Base-by-base conservation (phyloP, 2,797 vertebrate species). In the Falco cherrug region DNA sequence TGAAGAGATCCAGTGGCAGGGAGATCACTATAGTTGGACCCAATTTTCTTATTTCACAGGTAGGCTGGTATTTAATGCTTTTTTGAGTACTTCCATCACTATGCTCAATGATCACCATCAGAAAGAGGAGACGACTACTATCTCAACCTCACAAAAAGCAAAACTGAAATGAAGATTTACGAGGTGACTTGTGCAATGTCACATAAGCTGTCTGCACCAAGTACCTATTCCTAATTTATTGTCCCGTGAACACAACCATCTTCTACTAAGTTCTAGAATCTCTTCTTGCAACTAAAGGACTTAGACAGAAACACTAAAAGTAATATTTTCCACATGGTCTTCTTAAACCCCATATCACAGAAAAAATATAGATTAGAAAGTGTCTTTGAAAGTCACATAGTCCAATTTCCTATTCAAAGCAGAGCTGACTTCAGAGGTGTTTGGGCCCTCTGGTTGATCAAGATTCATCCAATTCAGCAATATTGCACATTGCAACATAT, bases 11-110 rank as follows among this genome's bases (percentile, higher is more conserved):
- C 17, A 31, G 19, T 19, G 3, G 5, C 26, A 65, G 19, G 5
- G 4, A 13, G 2, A 65, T 53, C 3, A 31, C 12, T 1, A 2
- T 17, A 28, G 51, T 76, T 85, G 31, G 47, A 37, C 3, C 0
- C 16, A 20, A 14, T 48, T 93, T 82, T 9, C 20, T 64, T 71
- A 33, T 75, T 79, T 79, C 33, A 48, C 12, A 61, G 37, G n/a
- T 20, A 56, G 9, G 6, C 6, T 71, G 15, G 13, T 77, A 60
- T 74, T 77, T 84, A 76, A 33, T 51, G 14, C 14, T 68, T 5
- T 65, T 16, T 51, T 53, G 15, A 80, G 14, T 74, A 47, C 37
- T 77, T 63, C 10, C 21, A 11, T 60, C 15, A 15, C 17, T 0
- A 1, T 1, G 0, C 22, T 43, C 31, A 21, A 41, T 19, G 11